Base-by-base conservation (phyloP, 2,113 vertebrate genomes). In the Dipodomys merriami region DNA sequence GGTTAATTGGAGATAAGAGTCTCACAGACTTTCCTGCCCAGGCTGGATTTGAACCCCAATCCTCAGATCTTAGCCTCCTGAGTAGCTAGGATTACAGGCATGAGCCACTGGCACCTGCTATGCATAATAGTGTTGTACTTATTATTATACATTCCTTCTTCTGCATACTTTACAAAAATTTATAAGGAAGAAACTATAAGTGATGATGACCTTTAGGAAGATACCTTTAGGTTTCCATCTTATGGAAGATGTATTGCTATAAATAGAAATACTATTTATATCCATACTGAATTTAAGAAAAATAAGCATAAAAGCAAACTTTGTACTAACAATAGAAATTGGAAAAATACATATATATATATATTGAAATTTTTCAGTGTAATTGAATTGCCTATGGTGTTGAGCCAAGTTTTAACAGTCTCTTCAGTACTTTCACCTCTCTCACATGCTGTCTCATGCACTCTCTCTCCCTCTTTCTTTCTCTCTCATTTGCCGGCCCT, bases 161-260 rank as follows among this genome's bases (percentile, higher is more conserved):
- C 76, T 0, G 0, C 60, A 25, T 94, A 93, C 83, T 95, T 85
- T 94, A 65, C 60, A 91, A 86, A 93, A 92, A 60, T 39, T 91
- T 84, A n/a, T 90, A 94, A 73, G 68, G 30, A 90, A 94, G 29
- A 95, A 95, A 86, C 89, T 93, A 81, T 10, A 88, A 76, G 23
- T 85, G 86, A 12, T 89, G 18, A 87, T 83, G 30, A 82, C 62
- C 20, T 72, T 39, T 86, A 82, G 35, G 23, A 57, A 90, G 39
- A 72, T 39, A 39, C 39, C 35, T 39, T 39, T 39, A 39, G 7
- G 91, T 72, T 10, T 65, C 62, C 46, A 20, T 68, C 27, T 57
- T 49, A 86, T 25, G n/a, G 83, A 67, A 87, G 30, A 89, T 9
- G 65, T 91, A 10, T 20, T 86, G 39, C 60, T 79, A 10, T 69